A percentile compares a stretch with the other conserved stretches of the same genome.
Evolutionary conservation across 1,140 invertebrate genomes (phyloP).

Genomic region (Drosophila sucinea): DNA sequence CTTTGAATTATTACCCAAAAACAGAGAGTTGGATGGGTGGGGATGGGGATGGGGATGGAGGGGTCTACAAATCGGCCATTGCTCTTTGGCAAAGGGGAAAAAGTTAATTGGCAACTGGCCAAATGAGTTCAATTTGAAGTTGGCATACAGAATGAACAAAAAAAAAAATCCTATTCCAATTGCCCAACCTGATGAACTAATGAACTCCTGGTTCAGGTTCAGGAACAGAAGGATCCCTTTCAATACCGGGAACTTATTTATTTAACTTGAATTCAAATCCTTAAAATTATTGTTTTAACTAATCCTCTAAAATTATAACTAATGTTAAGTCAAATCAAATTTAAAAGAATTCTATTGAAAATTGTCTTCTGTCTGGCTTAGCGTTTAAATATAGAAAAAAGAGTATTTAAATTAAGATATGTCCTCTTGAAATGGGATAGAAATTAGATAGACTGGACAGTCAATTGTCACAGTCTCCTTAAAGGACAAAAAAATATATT

Average conservation of each 20-base stretch:
- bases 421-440: too few relatives aligned
- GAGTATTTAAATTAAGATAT: too few relatives aligned
- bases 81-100: slow-evolving; percentile 31
- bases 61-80: slow-evolving; percentile 42
- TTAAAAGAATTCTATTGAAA: too few relatives aligned
- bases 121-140: slow-evolving; percentile 59
- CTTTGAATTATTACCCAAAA: slow-evolving; percentile 56
- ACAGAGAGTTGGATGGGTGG: slow-evolving; percentile 6
- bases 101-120: slow-evolving; percentile 56
- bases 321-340: too few relatives aligned
- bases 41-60: not conserved
- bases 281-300: too few relatives aligned
- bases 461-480: too few relatives aligned
- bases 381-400: too few relatives aligned
- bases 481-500: too few relatives aligned
- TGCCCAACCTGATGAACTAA: not conserved
- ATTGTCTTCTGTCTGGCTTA: too few relatives aligned
- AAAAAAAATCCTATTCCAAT: not conserved
- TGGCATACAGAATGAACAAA: slow-evolving; percentile 14
- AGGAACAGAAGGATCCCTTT: too few relatives aligned
- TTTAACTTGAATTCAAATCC: not conserved
- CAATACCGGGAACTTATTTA: not conserved
- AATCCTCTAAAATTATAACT: too few relatives aligned
- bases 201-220: not conserved
- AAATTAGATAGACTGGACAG: too few relatives aligned